Evolutionary conservation across 2,113 vertebrate genomes (phyloP).

Genomic region (Echinops telfairi): DNA sequence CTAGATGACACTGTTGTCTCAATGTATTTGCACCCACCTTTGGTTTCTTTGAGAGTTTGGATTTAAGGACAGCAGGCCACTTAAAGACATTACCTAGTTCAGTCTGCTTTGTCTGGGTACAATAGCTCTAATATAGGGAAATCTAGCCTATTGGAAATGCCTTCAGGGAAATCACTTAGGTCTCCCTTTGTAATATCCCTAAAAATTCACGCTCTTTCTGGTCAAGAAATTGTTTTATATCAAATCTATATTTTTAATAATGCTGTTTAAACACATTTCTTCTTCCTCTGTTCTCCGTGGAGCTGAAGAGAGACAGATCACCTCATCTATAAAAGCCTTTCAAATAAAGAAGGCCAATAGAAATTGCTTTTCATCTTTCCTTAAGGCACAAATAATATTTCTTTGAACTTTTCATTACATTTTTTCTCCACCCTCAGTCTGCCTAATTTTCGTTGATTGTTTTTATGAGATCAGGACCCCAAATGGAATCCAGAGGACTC

Average conservation of each 20-base stretch:
- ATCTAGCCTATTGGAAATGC: slow-evolving; percentile 41
- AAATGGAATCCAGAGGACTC: background rate
- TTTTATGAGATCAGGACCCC: background rate
- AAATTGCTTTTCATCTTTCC: slow-evolving; percentile 58
- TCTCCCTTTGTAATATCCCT: slow-evolving; percentile 24
- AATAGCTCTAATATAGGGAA: slow-evolving; percentile 22
- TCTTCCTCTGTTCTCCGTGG: slow-evolving; percentile 6
- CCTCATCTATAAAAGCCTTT: slow-evolving; percentile 48
- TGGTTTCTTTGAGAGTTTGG: background rate
- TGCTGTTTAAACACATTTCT: slow-evolving; percentile 54
- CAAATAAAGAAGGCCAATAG: slow-evolving; percentile 36
- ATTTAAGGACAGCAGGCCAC: background rate
- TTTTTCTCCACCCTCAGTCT: slow-evolving; percentile 12
- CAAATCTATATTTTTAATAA: slow-evolving; percentile 60
- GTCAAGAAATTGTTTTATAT: slow-evolving; percentile 63
- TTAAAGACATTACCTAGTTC: slow-evolving; percentile 13
- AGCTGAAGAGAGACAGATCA: slow-evolving; percentile 6
- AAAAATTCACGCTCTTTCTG: slow-evolving; percentile 60
- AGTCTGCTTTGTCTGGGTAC: slow-evolving; percentile 55
- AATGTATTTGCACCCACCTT: slow-evolving; percentile 44
- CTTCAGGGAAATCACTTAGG: slow-evolving; percentile 22
- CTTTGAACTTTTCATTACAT: slow-evolving; percentile 20
- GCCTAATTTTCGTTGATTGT: slow-evolving; percentile 8
- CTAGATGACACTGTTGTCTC: slow-evolving; percentile 84
- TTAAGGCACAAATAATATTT: slow-evolving; percentile 54